Conservation (phyloP, 2,888 invertebrate genomes). For the Glyphotaelius pellucidus region DNA sequence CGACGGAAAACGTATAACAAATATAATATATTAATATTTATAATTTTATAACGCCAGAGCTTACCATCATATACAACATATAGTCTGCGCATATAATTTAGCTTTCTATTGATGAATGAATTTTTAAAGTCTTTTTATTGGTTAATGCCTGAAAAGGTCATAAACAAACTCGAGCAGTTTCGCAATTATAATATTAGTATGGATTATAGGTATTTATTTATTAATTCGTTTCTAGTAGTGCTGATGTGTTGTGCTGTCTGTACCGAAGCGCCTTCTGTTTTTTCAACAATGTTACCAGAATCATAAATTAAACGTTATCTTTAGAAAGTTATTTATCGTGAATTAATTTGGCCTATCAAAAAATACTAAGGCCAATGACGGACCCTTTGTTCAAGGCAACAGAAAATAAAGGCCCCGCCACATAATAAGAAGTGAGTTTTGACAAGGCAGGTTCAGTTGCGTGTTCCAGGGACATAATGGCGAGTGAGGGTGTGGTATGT, state of each 20-base stretch:
- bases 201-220: too few relatives aligned
- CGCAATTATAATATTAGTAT: too few relatives aligned
- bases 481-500: constrained; percentile 32
- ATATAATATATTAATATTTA: too few relatives aligned
- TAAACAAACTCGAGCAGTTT: too few relatives aligned
- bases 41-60: too few relatives aligned
- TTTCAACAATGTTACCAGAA: neutral
- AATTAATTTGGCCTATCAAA: neutral
- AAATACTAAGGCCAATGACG: neutral
- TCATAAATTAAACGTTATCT: neutral
- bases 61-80: too few relatives aligned
- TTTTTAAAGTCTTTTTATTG: too few relatives aligned
- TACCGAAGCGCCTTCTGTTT: neutral
- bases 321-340: neutral
- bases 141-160: too few relatives aligned
- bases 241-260: neutral
- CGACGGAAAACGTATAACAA: too few relatives aligned
- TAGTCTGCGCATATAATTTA: too few relatives aligned
- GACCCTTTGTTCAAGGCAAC: neutral
- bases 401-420: neutral
- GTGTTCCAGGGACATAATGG: constrained; percentile 9
- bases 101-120: too few relatives aligned
- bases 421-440: neutral
- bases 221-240: neutral
- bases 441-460: constrained; percentile 35